phyloP scores from a whole-genome alignment of 2,888 invertebrate genomes.

The Bhutanitis thaidina region DNA sequence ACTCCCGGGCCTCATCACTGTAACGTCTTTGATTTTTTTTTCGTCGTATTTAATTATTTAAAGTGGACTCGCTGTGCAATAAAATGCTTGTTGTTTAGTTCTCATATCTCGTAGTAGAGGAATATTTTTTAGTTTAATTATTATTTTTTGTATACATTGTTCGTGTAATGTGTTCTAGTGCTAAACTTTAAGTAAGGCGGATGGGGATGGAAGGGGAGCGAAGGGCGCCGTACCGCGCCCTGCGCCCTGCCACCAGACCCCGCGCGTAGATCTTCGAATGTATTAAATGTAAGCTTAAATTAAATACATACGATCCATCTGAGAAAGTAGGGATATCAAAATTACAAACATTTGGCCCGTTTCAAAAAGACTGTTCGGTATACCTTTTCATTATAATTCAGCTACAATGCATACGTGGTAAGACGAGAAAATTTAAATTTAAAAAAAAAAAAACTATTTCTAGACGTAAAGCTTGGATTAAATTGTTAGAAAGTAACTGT shows the following conservation, averaged over 20 bases:
- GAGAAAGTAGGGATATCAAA: slow-evolving; percentile 71
- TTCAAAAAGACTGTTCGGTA: slow-evolving; percentile 85
- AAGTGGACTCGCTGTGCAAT: slow-evolving; percentile 76
- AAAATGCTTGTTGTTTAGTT: slow-evolving; percentile 75
- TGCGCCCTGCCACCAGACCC: slow-evolving; percentile 30
- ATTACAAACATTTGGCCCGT: slow-evolving; percentile 83
- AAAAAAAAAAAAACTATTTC: slow-evolving; percentile 51
- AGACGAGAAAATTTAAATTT: too few relatives aligned
- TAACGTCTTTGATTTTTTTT: slow-evolving; percentile 59
- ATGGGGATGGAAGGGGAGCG: slow-evolving; percentile 25
- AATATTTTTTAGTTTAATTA: slow-evolving; percentile 40
- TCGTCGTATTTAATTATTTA: slow-evolving; percentile 58
- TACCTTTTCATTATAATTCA: slow-evolving; percentile 79
- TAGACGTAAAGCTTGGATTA: slow-evolving; percentile 55
- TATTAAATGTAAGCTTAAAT: slow-evolving; percentile 53
- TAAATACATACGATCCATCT: slow-evolving; percentile 62
- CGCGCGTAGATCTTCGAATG: slow-evolving; percentile 45
- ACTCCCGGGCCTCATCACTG: slow-evolving; percentile 32
- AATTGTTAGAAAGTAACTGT: slow-evolving; percentile 42
- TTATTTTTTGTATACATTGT: slow-evolving; percentile 41
- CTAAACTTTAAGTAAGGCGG: slow-evolving; percentile 24
- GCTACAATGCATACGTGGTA: slow-evolving; percentile 54
- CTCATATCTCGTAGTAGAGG: slow-evolving; percentile 57
- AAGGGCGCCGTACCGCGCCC: slow-evolving; percentile 30
- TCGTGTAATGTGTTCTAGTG: slow-evolving; percentile 48